These are phyloP conservation scores for Cnemophilus loriae DNA, from an alignment of 2,113 vertebrate species.

Conservation along the genomic window DNA sequence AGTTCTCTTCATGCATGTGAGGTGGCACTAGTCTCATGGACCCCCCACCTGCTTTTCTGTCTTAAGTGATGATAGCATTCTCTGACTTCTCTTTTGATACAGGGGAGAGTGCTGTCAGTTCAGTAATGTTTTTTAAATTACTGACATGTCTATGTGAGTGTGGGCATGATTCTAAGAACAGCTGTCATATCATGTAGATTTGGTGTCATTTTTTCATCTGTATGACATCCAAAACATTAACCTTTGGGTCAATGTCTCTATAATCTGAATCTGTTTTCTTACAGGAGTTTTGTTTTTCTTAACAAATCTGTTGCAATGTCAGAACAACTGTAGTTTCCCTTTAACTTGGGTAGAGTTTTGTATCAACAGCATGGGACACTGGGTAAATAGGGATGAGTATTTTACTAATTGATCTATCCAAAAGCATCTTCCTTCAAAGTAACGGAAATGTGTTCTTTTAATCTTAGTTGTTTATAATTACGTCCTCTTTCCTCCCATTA, in stretches of 20 bases:
- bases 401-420: not conserved
- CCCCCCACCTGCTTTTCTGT: not conserved
- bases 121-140: not conserved
- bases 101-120: not conserved
- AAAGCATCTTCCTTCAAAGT: not conserved
- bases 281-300: not conserved
- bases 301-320: not conserved
- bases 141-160: not conserved
- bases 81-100: not conserved
- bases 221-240: not conserved
- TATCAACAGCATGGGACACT: not conserved
- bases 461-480: not conserved
- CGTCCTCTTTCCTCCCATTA: not conserved
- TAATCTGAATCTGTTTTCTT: not conserved
- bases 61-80: not conserved
- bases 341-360: not conserved
- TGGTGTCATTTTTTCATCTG: not conserved
- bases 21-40: not conserved
- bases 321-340: not conserved
- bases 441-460: not conserved
- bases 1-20: rapidly evolving
- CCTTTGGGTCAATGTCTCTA: not conserved
- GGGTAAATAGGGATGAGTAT: not conserved
- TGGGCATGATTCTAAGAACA: not conserved
- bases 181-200: not conserved